Evolutionary conservation across 2,888 invertebrate genomes (phyloP), one percentile per base, ranked within the genome.

Genomic region (Orchesellides sinensis): DNA sequence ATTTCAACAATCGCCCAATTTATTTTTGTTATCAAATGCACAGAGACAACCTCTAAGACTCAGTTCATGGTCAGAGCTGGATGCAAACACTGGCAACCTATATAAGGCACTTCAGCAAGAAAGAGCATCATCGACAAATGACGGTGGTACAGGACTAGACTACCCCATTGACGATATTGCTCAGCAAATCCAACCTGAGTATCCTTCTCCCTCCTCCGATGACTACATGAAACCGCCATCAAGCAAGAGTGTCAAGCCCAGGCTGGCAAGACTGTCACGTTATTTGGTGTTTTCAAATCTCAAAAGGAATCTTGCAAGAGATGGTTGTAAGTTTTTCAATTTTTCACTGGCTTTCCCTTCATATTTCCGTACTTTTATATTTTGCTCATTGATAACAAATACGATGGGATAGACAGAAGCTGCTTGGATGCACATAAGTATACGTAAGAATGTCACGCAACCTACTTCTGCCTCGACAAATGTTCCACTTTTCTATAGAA

Each of bases 271-370:
- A 54, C 2, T 70, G 1, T n/a, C 77, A 2, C 75, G 83, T 8
- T 77, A 70, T 40, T 66, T 68, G 40, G 21, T 75, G 17, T 74
- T 69, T 32, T 66, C 77, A 21, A 83, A 77, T 54, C 29, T 83
- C n/a, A 83, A 83, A 45, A 70, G 83, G 70, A 59, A 59, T 32
- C 17, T 54, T 27, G 74, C 82, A 25, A 47, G 83, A 17, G 83
- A 83, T 77, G 83, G 83, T 54, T 83, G 83, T 83, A 77, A 83
- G 83, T 77, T 54, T 49, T 63, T 14, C n/a, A n/a, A n/a, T n/a
- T n/a, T n/a, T n/a, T n/a, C n/a, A n/a, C n/a, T n/a, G n/a, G n/a
- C n/a, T n/a, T n/a, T n/a, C n/a, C n/a, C n/a, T n/a, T n/a, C n/a
- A n/a, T n/a, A n/a, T n/a, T n/a, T n/a, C n/a, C n/a, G n/a, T n/a